These are phyloP conservation scores for Aphidoletes aphidimyza DNA, from an alignment of 2,888 invertebrate species.

Conservation along the genomic window DNA sequence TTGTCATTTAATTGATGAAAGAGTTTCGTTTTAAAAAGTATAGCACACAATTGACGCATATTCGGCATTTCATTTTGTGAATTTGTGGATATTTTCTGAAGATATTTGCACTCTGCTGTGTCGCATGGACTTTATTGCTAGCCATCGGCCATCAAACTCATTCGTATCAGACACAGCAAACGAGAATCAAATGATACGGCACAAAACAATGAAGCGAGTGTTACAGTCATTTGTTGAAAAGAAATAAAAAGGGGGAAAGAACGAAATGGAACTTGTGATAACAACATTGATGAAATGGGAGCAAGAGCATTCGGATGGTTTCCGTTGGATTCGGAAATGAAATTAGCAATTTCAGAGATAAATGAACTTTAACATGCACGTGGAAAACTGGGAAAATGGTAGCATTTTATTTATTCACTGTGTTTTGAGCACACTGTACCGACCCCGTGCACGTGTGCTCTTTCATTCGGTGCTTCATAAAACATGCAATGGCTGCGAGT, in stretches of 20 bases:
- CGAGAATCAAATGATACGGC: not conserved
- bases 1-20: slow-evolving; percentile 29
- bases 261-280: not conserved
- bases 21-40: not conserved
- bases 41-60: not conserved
- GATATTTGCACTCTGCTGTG: too few relatives aligned
- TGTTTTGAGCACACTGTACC: not conserved
- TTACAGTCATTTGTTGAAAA: not conserved
- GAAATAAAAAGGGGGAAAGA: not conserved
- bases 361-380: slow-evolving; percentile 45
- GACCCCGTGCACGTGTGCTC: not conserved
- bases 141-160: not conserved
- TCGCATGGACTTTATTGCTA: not conserved
- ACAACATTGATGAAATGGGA: slow-evolving; percentile 24
- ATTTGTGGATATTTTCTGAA: not conserved
- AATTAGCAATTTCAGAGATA: slow-evolving; percentile 47
- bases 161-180: too few relatives aligned
- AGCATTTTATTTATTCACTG: not conserved
- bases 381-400: not conserved
- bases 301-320: slow-evolving; percentile 41
- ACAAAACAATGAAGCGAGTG: not conserved
- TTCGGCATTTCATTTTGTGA: not conserved
- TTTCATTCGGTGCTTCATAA: slow-evolving; percentile 29
- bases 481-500: not conserved
- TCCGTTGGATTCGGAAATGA: slow-evolving; percentile 41